phyloP scores from a whole-genome alignment of 2,797 vertebrate species.

The Rhadinocentrus ornatus region DNA sequence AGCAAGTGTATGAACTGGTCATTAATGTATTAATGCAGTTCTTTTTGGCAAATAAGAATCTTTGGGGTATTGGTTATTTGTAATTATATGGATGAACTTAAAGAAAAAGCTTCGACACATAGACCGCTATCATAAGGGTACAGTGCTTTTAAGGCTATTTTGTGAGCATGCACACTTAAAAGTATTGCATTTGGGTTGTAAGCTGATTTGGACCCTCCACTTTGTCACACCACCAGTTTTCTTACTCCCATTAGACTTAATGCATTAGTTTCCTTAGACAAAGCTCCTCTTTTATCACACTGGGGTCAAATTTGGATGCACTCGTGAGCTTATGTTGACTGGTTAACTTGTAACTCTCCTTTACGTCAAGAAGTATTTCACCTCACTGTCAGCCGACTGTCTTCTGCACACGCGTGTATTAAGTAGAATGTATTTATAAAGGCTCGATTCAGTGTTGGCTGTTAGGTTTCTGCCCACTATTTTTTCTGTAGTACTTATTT shows the following conservation, averaged over 20 bases:
- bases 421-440: not conserved
- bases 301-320: slow-evolving; percentile 40
- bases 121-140: not conserved
- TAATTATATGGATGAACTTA: too few relatives aligned
- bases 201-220: not conserved
- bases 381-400: not conserved
- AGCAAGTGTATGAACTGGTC: too few relatives aligned
- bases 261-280: slow-evolving; percentile 41
- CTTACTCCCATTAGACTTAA: slow-evolving; percentile 40
- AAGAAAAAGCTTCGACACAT: not conserved
- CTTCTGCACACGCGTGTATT: not conserved
- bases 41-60: too few relatives aligned
- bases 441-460: not conserved
- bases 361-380: not conserved
- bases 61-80: too few relatives aligned
- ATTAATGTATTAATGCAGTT: too few relatives aligned
- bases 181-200: slow-evolving; percentile 18
- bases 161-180: not conserved
- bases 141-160: not conserved
- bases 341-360: not conserved
- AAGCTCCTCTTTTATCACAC: slow-evolving; percentile 48
- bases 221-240: slow-evolving; percentile 19
- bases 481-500: not conserved
- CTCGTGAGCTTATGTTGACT: slow-evolving; percentile 41
- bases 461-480: not conserved